A percentile compares a stretch with the other conserved stretches of the same genome.
phyloP scores from a whole-genome alignment of 2,113 vertebrate genomes.

The Gambusia affinis region DNA sequence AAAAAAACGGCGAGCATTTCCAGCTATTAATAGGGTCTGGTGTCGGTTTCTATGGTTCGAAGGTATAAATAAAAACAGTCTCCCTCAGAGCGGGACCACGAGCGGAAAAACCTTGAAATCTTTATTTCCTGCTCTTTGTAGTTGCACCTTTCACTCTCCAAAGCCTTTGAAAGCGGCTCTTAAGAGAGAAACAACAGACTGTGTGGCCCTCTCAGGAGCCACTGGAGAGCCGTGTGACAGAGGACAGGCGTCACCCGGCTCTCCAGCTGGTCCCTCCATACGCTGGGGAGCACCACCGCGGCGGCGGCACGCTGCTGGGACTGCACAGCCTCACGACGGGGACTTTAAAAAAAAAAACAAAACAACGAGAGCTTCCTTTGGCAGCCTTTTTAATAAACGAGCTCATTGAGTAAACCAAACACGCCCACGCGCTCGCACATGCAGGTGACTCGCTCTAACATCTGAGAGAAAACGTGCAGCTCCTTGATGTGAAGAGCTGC shows the following conservation, averaged over 20 bases:
- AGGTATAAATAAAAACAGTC: neutral
- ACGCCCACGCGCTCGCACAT: fast-evolving
- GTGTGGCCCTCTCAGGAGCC: neutral
- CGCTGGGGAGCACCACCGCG: constrained; percentile 18
- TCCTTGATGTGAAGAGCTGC: constrained; percentile 23
- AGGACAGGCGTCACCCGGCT: constrained; percentile 6
- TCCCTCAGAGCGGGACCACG: neutral
- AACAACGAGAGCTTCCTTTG: neutral
- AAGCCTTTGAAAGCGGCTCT: neutral
- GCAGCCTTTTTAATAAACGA: constrained; percentile 11
- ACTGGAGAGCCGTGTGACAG: constrained; percentile 11
- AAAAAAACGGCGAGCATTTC: neutral
- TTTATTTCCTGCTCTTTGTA: neutral
- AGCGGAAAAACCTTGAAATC: neutral
- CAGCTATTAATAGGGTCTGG: neutral
- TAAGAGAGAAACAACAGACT: neutral
- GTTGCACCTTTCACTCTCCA: no score
- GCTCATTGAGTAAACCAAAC: constrained; percentile 6
- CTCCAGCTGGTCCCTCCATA: neutral
- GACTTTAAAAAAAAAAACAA: neutral
- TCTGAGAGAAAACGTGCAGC: constrained; percentile 10
- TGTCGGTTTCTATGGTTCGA: no score
- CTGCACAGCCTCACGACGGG: constrained; percentile 1
- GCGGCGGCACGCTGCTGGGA: constrained; percentile 18
- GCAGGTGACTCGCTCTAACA: constrained; percentile 4